phyloP scores from a whole-genome alignment of 2,888 invertebrate genomes.

The Apoderus coryli region DNA sequence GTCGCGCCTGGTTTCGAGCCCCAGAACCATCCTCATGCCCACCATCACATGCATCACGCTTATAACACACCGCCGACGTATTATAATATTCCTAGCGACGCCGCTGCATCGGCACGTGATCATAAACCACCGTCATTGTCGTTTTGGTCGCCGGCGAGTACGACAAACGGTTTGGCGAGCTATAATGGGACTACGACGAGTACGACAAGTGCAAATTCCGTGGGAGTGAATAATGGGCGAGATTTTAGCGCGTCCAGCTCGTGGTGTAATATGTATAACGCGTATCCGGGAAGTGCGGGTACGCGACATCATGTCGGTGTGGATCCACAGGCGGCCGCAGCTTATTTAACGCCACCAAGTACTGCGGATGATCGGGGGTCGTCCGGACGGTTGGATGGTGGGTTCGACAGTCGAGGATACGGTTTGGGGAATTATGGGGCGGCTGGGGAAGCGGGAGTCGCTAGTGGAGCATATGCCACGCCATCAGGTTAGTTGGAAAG shows the following conservation, averaged over 20 bases:
- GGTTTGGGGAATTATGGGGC: conserved; percentile 55
- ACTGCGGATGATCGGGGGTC: conserved; percentile 59
- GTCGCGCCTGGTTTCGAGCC: conserved; percentile 40
- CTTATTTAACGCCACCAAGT: conserved; percentile 52
- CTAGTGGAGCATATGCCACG: too few species aligned
- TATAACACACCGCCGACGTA: conserved; percentile 62
- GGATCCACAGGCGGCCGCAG: conserved; percentile 42
- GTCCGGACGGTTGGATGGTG: too few species aligned
- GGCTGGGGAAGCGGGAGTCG: too few species aligned
- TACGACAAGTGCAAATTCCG: too few species aligned
- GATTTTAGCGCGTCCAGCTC: conserved; percentile 40
- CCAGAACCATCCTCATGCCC: too few species aligned
- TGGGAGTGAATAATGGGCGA: too few species aligned
- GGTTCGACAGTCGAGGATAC: conserved; percentile 48
- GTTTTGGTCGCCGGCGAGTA: conserved; percentile 53
- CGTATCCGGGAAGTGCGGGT: conserved; percentile 41
- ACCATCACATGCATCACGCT: conserved; percentile 47
- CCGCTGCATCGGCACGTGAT: conserved; percentile 44
- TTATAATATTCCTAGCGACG: conserved; percentile 56
- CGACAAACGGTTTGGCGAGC: conserved; percentile 42
- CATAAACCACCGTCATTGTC: conserved; percentile 41
- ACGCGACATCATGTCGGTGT: conserved; percentile 40
- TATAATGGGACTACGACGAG: conserved; percentile 42
- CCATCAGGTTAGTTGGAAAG: conserved; percentile 46
- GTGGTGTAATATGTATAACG: conserved; percentile 52